Percentiles rank a stretch among this genome's conserved stretches.
phyloP scores from a whole-genome alignment of 2,113 vertebrate species.

The Sigmodon hispidus region DNA sequence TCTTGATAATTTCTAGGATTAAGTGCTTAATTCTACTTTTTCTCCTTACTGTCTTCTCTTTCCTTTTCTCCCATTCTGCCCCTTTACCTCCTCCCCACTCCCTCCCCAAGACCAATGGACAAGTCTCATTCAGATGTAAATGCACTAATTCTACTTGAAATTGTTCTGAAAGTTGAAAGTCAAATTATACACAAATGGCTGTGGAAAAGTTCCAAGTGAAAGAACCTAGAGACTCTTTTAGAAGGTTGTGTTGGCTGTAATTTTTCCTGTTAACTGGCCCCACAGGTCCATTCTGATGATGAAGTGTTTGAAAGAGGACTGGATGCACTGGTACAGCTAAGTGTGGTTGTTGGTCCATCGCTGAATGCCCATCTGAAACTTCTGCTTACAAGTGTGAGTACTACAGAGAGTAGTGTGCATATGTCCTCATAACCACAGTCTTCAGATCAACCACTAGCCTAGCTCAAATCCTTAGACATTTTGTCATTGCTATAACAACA shows the following conservation, averaged over 20 bases:
- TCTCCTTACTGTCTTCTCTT: not conserved
- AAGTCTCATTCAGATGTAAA: not conserved
- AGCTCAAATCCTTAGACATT: not conserved
- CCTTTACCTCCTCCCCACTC: not conserved
- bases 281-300: conserved; percentile 84
- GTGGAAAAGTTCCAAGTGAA: not conserved
- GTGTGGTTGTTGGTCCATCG: conserved; percentile 84
- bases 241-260: not conserved
- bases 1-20: conserved; percentile 13
- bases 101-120: not conserved
- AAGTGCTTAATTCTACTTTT: not conserved
- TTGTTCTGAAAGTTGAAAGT: not conserved
- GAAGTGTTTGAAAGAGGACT: conserved; percentile 88
- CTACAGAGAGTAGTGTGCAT: not conserved
- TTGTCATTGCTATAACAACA: not conserved
- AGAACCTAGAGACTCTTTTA: not conserved
- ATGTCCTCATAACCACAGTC: not conserved
- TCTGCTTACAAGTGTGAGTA: conserved; percentile 88
- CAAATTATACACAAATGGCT: not conserved
- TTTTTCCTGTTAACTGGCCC: not conserved
- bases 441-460: not conserved
- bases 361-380: conserved; percentile 89
- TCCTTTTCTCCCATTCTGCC: not conserved
- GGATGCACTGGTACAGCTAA: conserved; percentile 87
- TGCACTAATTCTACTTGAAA: not conserved